Percentiles rank a stretch among this genome's conserved stretches.
These are phyloP conservation scores for Microtus richardsoni DNA, from an alignment of 2,113 vertebrate genomes.

Conservation along the genomic window DNA sequence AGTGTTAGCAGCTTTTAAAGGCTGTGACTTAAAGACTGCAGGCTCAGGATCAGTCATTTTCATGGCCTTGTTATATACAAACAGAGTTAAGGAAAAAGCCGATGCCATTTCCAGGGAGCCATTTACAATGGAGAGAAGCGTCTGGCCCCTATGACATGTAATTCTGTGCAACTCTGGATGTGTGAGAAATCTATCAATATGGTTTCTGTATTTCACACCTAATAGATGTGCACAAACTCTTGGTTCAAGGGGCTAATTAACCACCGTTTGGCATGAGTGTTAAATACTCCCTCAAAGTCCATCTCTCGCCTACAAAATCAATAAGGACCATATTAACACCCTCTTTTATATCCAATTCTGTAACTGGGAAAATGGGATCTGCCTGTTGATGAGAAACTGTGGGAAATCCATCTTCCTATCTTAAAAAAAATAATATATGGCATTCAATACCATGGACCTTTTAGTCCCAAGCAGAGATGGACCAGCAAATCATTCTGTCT, in stretches of 20 bases:
- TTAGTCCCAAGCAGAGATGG: conserved; percentile 43
- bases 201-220: conserved; percentile 19
- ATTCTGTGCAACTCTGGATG: background rate
- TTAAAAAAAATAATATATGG: conserved; percentile 3
- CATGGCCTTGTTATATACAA: conserved; percentile 58
- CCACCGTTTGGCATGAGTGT: conserved; percentile 30
- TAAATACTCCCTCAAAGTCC: conserved; percentile 21
- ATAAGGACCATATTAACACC: conserved; percentile 60
- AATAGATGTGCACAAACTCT: conserved; percentile 27
- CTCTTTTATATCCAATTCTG: conserved; percentile 57
- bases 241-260: conserved; percentile 61
- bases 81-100: conserved; percentile 50
- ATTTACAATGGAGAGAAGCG: conserved; percentile 41
- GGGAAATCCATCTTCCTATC: conserved; percentile 60
- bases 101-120: conserved; percentile 61
- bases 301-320: conserved; percentile 66
- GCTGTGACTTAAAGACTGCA: conserved; percentile 46
- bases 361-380: conserved; percentile 36
- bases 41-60: conserved; percentile 60
- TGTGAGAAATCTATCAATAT: conserved; percentile 41
- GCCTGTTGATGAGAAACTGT: background rate
- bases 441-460: conserved; percentile 10
- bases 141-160: background rate
- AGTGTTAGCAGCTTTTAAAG: conserved; percentile 55
- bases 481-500: conserved; percentile 32